Evolutionary conservation across 2,113 vertebrate species (phyloP).

Genomic region (Rhodinocichla rosea): DNA sequence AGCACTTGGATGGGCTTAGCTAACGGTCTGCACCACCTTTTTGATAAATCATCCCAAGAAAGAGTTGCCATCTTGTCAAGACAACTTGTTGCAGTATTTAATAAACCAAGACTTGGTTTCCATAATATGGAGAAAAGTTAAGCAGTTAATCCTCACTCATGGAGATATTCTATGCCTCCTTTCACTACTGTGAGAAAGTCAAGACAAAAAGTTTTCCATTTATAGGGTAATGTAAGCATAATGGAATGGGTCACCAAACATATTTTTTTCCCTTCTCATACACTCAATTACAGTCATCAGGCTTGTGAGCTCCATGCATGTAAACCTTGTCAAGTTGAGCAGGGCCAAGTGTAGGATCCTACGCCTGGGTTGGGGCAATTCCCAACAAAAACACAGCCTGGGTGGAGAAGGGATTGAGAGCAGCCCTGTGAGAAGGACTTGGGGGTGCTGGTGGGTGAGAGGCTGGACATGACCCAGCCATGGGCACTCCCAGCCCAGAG

Average conservation of each 20-base stretch:
- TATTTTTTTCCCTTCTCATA: not conserved
- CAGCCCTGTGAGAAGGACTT: rapidly evolving
- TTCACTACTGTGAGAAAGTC: not conserved
- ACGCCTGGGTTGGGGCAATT: not conserved
- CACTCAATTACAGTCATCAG: not conserved
- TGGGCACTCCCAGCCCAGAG: not conserved
- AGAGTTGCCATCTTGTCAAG: not conserved
- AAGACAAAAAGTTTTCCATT: not conserved
- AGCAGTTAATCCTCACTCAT: not conserved
- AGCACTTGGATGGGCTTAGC: not conserved
- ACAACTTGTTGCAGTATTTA: not conserved
- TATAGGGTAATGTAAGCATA: not conserved
- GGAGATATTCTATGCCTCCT: not conserved
- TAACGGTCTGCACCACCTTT: not conserved
- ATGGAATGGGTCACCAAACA: not conserved
- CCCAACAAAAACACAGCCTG: not conserved
- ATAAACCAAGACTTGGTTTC: not conserved
- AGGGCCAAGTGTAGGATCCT: not conserved
- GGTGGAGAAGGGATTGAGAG: not conserved
- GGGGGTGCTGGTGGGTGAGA: not conserved
- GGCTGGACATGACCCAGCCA: not conserved
- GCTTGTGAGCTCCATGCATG: not conserved
- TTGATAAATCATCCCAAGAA: not conserved
- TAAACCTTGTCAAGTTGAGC: not conserved
- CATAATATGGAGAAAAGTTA: not conserved